Base-by-base conservation (phyloP, 2,113 vertebrate species). In the Sander lucioperca region DNA sequence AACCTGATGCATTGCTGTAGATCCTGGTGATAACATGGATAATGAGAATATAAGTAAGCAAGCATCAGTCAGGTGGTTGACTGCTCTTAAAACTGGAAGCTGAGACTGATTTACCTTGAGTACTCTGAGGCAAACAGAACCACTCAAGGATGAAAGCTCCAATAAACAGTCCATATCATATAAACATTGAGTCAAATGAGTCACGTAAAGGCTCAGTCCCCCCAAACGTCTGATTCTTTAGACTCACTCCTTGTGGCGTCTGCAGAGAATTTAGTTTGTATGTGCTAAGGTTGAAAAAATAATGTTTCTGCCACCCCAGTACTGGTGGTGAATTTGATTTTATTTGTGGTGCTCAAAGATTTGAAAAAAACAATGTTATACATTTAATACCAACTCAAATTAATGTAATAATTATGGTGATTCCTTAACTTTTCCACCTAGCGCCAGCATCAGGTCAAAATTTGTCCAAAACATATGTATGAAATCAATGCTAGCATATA, bases 21-120 rank as follows among this genome's bases (percentile, higher is more conserved):
- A 82, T 76, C 56, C 50, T 16, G 14, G 7, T 63, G 76, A 82
- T 51, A 72, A 27, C 27, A 10, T 3, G 23, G 63, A 59, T 80
- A 80, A 85, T 79, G 57, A 81, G 73, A 50, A 39, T 65, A 4
- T 51, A n/a, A 80, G 80, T 25, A 65, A 75, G 43, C 15, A 54
- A 39, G n/a, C 53, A 33, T 69, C 63, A 59, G 23, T 74, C 68
- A 61, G 77, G 43, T 62, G 59, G 18, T 33, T 25, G 58, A 69
- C 33, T 30, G 64, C 23, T 61, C n/a, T 53, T 51, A 51, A 45
- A 51, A 36, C 15, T 30, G 62, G 23, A 67, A 59, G 74, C 68
- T 36, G 50, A 63, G 53, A 58, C 30, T 57, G 64, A 79, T 82
- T 82, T 47, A 74, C 30, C 18, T 2, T 19, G 64, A 71, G 62